A percentile compares a stretch with the other conserved stretches of the same genome.
phyloP scores from a whole-genome alignment of 2,113 vertebrate species.

The Paradisaea rubra region DNA sequence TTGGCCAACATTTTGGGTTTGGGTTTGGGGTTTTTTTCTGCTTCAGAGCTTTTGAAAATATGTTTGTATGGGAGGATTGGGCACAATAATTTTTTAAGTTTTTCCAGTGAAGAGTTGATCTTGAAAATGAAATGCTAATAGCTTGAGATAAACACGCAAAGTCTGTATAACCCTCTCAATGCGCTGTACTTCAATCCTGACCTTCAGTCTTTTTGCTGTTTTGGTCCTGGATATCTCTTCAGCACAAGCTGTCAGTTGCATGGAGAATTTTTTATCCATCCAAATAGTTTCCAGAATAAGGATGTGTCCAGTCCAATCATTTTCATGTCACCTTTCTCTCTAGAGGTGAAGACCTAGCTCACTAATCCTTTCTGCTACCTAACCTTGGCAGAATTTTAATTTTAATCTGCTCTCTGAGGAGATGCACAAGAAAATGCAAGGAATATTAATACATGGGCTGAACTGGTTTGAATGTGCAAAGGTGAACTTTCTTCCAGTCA shows the following conservation, averaged over 20 bases:
- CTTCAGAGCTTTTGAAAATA: not conserved
- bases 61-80: not conserved
- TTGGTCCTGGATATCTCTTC: constrained; percentile 4
- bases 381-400: constrained; percentile 57
- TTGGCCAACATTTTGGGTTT: not conserved
- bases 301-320: constrained; percentile 20
- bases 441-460: constrained; percentile 44
- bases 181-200: constrained; percentile 12
- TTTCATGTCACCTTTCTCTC: constrained; percentile 43
- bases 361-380: constrained; percentile 48
- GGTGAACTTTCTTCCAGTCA: not conserved
- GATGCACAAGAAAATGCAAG: constrained; percentile 22
- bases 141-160: not conserved
- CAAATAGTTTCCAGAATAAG: constrained; percentile 4
- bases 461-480: not conserved
- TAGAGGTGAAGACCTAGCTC: constrained; percentile 35
- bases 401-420: constrained; percentile 55
- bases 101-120: not conserved
- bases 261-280: constrained; percentile 3
- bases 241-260: constrained; percentile 1
- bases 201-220: constrained; percentile 39
- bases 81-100: not conserved
- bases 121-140: constrained; percentile 28
- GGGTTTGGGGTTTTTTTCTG: not conserved
- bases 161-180: not conserved